Evolutionary conservation across 2,888 invertebrate species (phyloP), one percentile per base, ranked within the genome.

Genomic region (Strigamia maritima): DNA sequence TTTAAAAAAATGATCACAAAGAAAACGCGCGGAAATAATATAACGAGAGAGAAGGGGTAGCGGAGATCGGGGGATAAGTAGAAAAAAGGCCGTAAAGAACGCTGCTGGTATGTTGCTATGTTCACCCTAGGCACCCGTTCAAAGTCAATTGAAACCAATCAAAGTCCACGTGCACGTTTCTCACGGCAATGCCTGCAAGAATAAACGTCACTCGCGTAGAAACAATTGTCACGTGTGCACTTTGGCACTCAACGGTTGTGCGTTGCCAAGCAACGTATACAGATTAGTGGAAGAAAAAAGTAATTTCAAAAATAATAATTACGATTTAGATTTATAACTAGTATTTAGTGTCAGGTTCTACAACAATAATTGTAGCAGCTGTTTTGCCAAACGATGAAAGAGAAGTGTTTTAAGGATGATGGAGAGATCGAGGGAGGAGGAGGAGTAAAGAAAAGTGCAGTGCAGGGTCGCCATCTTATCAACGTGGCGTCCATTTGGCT

Each of bases 121-220:
- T 70, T 70, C 70, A 70, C 70, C 70, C 70, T 70, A 70, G 70
- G 70, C 70, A 28, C 70, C 70, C 70, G 70, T 70, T 70, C 70
- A 70, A 70, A 70, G 70, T 70, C 70, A 70, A 70, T 70, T 70
- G 70, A 70, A 70, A 70, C 70, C 70, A 70, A 70, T 70, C 70
- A 70, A 70, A 70, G 70, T 70, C 70, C 70, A 70, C 70, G 70
- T 70, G 70, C 70, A 70, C 70, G 70, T 70, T 70, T 70, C 70
- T 70, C 70, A 70, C 70, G 70, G 70, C 70, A 70, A 26, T 70
- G 70, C 70, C 70, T 70, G 70, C 70, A 70, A 70, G 70, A 70
- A 70, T 70, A 70, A 70, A 70, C 70, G 70, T 70, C 70, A 70
- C 70, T 70, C 70, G 70, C 70, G 70, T 26, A 70, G 70, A 70